Conservation (phyloP, 2,888 invertebrate species). For the Augiades crinisus region DNA sequence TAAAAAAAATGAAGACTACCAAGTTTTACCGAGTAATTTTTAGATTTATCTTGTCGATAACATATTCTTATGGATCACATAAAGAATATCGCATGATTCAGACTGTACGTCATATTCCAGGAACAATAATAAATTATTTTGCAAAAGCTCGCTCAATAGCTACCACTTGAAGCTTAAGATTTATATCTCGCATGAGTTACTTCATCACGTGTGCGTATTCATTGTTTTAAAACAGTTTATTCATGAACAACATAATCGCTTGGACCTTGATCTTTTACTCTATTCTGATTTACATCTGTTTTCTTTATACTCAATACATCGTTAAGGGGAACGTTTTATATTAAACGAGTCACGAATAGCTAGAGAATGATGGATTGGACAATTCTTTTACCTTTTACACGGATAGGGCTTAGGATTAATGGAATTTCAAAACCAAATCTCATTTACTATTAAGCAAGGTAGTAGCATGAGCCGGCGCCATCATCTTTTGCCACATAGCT, state of each 20-base stretch:
- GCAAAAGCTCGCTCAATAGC: slow-evolving; percentile 26
- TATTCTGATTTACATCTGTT: slow-evolving; percentile 46
- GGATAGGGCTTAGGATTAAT: too few relatives aligned
- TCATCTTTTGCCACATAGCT: too few relatives aligned
- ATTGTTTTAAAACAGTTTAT: slow-evolving; percentile 44
- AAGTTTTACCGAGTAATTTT: background rate
- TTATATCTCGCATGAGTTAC: slow-evolving; percentile 25
- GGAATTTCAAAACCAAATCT: too few relatives aligned
- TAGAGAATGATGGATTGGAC: too few relatives aligned
- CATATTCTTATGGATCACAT: background rate
- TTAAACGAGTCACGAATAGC: background rate
- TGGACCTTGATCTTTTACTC: slow-evolving; percentile 44
- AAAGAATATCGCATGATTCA: slow-evolving; percentile 17
- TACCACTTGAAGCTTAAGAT: slow-evolving; percentile 25
- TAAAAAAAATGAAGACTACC: too few relatives aligned
- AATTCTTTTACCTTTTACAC: too few relatives aligned
- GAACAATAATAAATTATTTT: slow-evolving; percentile 26
- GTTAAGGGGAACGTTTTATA: slow-evolving; percentile 32
- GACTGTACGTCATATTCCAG: slow-evolving; percentile 19
- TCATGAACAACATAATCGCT: slow-evolving; percentile 41
- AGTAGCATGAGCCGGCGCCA: too few relatives aligned
- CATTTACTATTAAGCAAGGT: too few relatives aligned
- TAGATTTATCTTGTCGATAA: background rate
- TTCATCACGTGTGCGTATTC: slow-evolving; percentile 30
- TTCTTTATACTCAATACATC: slow-evolving; percentile 36